Conservation (phyloP, 2,888 invertebrate species). For the Scrobipalpa costella region DNA sequence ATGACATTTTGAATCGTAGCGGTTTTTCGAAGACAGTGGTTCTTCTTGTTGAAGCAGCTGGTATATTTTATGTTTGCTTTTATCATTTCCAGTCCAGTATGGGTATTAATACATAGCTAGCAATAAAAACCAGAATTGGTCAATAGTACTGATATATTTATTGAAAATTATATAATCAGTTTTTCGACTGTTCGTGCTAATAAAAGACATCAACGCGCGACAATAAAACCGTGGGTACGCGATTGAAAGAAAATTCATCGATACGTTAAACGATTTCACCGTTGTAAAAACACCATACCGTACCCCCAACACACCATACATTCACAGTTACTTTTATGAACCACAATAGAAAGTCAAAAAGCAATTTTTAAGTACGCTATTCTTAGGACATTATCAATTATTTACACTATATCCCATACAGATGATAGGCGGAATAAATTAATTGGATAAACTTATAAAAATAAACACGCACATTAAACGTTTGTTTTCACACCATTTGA, state of each 20-base stretch:
- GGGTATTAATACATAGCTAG: background rate
- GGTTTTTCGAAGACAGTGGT: no score
- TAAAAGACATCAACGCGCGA: constrained; percentile 20
- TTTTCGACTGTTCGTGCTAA: constrained; percentile 6
- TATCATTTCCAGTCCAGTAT: no score
- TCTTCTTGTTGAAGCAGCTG: no score
- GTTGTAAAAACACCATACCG: background rate
- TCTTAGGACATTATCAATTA: constrained; percentile 55
- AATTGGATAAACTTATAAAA: constrained; percentile 27
- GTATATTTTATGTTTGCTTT: no score
- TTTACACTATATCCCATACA: constrained; percentile 49
- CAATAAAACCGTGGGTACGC: background rate
- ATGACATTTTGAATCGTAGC: no score
- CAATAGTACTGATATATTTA: background rate
- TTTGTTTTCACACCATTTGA: constrained; percentile 20
- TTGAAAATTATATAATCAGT: constrained; percentile 9
- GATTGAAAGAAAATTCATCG: constrained; percentile 17
- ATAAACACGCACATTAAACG: constrained; percentile 17
- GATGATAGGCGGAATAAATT: constrained; percentile 27
- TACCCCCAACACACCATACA: constrained; percentile 7
- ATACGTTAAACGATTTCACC: constrained; percentile 10
- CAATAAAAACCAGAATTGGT: background rate
- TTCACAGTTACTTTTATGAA: constrained; percentile 25
- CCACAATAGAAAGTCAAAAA: constrained; percentile 49
- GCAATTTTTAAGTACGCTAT: constrained; percentile 41